Evolutionary conservation across 2,888 invertebrate genomes (phyloP), one percentile per base, ranked within the genome.

Genomic region (Anthophora plumipes): DNA sequence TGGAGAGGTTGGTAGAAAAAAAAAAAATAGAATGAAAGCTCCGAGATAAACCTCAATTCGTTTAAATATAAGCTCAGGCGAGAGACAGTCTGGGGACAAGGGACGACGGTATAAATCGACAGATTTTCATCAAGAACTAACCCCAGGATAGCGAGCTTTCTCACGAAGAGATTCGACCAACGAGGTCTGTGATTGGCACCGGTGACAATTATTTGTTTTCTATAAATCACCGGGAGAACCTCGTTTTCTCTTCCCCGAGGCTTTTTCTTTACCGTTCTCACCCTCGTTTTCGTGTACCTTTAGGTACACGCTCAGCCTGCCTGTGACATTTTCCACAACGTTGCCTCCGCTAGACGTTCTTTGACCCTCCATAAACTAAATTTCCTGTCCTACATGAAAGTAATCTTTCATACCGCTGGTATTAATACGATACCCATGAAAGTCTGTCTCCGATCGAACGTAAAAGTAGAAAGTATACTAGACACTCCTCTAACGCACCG

Each of bases 161-260:
- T 48, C 57, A 31, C 54, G 37, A 63, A 72, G 63, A 67, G 73
- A 67, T 59, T 69, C 78, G 77, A 83, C 83, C 87, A 88, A 90
- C 86, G 84, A 90, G 85, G 72, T 70, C 86, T 85, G 87, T 88
- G 88, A 91, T 90, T 89, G 90, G 86, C 90, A 90, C 84, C 89
- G 68, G 82, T 86, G 90, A 90, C 90, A 91, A 91, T 91, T 91
- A 90, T 90, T 89, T 90, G 90, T 87, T 88, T 89, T 85, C 89
- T 88, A 89, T 88, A 90, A 91, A 90, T 91, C 89, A 89, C 90
- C 64, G 43, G 69, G 76, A 61, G 48, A 52, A 52, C 67, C 50
- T 31, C 61, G 78, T 63, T 73, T 11, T 70, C 71, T 54, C 73
- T 70, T 75, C 80, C 48, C 69, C 54, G n/a, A 22, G 25, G 25